Percentiles rank a stretch among this genome's conserved stretches.
Conservation (phyloP, 2,888 invertebrate genomes). For the Sarcophaga subvicina region DNA sequence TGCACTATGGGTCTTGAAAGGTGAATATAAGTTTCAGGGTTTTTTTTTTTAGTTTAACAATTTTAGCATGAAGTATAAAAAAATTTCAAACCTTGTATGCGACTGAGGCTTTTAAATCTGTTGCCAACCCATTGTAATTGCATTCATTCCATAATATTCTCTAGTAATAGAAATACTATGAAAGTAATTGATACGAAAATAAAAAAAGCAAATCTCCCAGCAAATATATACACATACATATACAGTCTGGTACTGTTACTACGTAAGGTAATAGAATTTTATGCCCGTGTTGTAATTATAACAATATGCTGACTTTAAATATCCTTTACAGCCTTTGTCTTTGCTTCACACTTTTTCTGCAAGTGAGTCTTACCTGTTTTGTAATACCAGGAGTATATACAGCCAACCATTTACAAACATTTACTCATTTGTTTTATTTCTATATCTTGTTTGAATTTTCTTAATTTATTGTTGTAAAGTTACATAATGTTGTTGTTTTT, state of each 20-base stretch:
- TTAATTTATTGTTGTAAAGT: slow-evolving; percentile 49
- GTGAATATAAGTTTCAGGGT: background rate
- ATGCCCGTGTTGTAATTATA: background rate
- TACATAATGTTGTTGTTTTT: slow-evolving; percentile 44
- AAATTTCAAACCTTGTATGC: background rate
- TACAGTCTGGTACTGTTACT: background rate
- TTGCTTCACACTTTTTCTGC: slow-evolving; percentile 20
- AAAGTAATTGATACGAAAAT: slow-evolving; percentile 57
- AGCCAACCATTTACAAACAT: background rate
- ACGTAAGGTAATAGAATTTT: background rate
- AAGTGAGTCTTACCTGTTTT: slow-evolving; percentile 15
- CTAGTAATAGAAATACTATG: slow-evolving; percentile 19
- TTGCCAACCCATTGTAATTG: slow-evolving; percentile 27
- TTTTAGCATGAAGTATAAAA: background rate
- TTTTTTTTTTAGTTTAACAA: background rate
- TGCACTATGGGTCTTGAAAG: slow-evolving; percentile 26
- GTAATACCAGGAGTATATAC: slow-evolving; percentile 2
- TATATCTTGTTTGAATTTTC: slow-evolving; percentile 37
- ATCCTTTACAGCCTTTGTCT: slow-evolving; percentile 22
- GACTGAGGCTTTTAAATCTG: too few species aligned
- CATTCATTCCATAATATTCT: slow-evolving; percentile 24
- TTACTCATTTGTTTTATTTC: slow-evolving; percentile 1
- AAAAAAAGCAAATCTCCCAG: slow-evolving; percentile 14
- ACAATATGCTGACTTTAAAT: slow-evolving; percentile 26
- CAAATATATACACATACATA: background rate